Evolutionary conservation across 1,140 invertebrate species (phyloP), one percentile per base, ranked within the genome.

Genomic region (Diachasma alloeum): DNA sequence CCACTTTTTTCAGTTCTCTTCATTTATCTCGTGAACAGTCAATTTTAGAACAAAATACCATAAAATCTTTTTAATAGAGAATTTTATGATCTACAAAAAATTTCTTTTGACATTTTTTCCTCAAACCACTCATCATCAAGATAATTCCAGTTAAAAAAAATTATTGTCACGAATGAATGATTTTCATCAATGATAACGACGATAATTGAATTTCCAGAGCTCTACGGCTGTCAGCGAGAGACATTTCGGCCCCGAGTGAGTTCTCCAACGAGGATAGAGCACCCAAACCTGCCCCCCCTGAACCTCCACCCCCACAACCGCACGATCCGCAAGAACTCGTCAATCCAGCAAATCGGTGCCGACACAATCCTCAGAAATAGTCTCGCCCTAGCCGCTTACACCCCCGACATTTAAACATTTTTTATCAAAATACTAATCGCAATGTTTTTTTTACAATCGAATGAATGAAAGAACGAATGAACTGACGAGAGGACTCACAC

Each of bases 231-330:
- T 63, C 81, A 84, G 69, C 79, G 82, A 72, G 81, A 81, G 22
- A 86, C 86, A 0, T 74, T 87, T n/a, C 84, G 88, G 15, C 91
- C 91, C 0, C 87, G 92, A 15, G 94, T 96, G 0, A 95, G 94
- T 11, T 94, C 94, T 0, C 94, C 95, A 0, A 95, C 94, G 0
- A 91, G 94, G 78, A 95, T 95, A 79, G 95, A 96, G 82, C 92
- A 95, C 82, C 94, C 94, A 0, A 96, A 96, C 86, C 87, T 96
- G 56, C 94, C 92, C 3, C 94, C 94, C 4, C 82, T 95, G 17
- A 95, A 95, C 83, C 89, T 95, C 2, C 93, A 94, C 82, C 93
- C 93, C 8, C 90, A 90, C 39, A 87, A 88, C 73, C 85, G 86
- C 19, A 81, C 81, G 0, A 85, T 84, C 42, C 90, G 92, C 37